A percentile compares a stretch with the other conserved stretches of the same genome.
phyloP scores from a whole-genome alignment of 2,888 invertebrate genomes.

The Physocephala rufipes region DNA sequence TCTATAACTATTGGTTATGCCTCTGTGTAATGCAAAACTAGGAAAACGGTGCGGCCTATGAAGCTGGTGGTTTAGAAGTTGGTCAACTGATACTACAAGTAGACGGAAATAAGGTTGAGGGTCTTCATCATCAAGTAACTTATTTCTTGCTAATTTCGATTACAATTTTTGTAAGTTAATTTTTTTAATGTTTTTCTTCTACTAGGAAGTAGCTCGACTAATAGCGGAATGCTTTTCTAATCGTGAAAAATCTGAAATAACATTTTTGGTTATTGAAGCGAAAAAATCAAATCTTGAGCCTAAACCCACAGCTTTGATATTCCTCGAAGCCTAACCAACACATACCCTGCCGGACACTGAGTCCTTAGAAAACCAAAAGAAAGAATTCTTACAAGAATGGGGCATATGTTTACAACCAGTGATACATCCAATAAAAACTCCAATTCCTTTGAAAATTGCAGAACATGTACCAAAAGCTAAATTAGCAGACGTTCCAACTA shows the following conservation, averaged over 20 bases:
- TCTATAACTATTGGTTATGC: constrained; percentile 9
- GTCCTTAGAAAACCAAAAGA: constrained; percentile 62
- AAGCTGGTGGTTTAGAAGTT: constrained; percentile 91
- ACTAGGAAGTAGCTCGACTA: constrained; percentile 82
- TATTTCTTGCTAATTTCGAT: not conserved
- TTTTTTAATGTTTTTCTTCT: not conserved
- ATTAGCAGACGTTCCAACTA: constrained; percentile 27
- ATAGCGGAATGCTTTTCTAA: constrained; percentile 95
- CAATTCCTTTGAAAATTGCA: constrained; percentile 61
- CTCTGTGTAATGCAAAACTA: constrained; percentile 63
- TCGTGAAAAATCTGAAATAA: constrained; percentile 85
- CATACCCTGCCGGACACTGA: constrained; percentile 85
- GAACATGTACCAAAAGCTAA: constrained; percentile 33
- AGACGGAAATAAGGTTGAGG: constrained; percentile 81
- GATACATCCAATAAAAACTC: constrained; percentile 64
- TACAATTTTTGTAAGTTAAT: not conserved
- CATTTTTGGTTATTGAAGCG: constrained; percentile 92
- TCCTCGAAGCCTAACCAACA: constrained; percentile 92
- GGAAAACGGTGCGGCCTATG: constrained; percentile 95
- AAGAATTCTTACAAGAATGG: constrained; percentile 62
- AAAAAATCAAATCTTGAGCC: constrained; percentile 92
- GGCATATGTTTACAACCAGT: constrained; percentile 65
- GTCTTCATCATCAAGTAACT: constrained; percentile 78
- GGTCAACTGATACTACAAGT: constrained; percentile 94
- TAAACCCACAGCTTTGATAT: constrained; percentile 89